Percentiles rank a stretch among this genome's conserved stretches.
These are phyloP conservation scores for Cyrtorhinus lividipennis DNA, from an alignment of 1,140 invertebrate species.

Conservation along the genomic window DNA sequence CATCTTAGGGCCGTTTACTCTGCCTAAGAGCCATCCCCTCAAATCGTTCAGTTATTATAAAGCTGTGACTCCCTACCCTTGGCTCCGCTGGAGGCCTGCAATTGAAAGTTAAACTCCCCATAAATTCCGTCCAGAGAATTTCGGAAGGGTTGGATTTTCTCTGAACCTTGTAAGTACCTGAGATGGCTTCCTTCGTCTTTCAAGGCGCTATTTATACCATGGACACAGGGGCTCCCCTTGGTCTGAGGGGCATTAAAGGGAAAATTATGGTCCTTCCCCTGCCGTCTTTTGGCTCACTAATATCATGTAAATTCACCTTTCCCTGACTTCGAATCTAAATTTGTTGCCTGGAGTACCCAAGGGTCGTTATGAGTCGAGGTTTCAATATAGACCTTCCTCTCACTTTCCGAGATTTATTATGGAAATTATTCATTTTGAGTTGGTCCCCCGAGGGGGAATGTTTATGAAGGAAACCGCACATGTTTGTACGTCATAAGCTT, in stretches of 20 bases:
- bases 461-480: background rate
- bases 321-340: background rate
- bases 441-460: background rate
- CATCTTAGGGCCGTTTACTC: no score
- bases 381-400: background rate
- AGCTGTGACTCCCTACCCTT: no score
- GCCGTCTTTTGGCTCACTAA: background rate
- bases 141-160: no score
- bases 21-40: no score
- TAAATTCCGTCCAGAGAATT: no score
- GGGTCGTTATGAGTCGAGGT: background rate
- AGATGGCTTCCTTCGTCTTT: no score
- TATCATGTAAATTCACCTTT: background rate
- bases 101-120: background rate
- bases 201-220: background rate
- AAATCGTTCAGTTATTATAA: no score
- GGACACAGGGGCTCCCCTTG: background rate
- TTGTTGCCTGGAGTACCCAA: background rate
- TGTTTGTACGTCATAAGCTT: background rate
- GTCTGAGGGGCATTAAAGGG: background rate
- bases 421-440: background rate
- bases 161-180: no score
- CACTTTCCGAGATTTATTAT: background rate
- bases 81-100: no score
- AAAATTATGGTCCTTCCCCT: background rate